A percentile compares a stretch with the other conserved stretches of the same genome.
Conservation (phyloP, 2,888 invertebrate genomes). For the Acanthococcus lagerstroemiae region DNA sequence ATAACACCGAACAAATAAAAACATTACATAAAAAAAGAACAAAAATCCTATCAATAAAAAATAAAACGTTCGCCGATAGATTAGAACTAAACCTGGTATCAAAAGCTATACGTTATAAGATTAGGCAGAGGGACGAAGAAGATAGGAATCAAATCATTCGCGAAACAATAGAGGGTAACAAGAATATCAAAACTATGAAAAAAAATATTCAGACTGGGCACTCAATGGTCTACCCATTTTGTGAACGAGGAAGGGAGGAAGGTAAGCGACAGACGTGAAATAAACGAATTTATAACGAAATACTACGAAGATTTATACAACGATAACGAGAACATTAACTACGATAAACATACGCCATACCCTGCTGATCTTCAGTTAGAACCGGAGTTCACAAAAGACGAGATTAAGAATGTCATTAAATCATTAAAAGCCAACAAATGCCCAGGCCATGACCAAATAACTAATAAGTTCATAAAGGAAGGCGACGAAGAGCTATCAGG, state of each 20-base stretch:
- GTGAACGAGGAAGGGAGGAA: background rate
- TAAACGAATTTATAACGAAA: background rate
- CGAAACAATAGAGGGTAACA: background rate
- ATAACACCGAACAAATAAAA: no score
- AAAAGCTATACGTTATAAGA: background rate
- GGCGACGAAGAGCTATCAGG: background rate
- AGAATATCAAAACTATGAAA: background rate
- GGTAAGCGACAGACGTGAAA: background rate
- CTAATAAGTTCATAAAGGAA: background rate
- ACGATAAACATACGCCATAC: no score
- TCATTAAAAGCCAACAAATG: background rate
- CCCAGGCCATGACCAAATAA: background rate
- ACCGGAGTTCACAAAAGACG: background rate
- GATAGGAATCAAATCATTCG: background rate
- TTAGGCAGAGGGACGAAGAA: background rate
- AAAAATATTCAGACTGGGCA: background rate
- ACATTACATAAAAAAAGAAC: no score
- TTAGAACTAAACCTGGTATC: background rate
- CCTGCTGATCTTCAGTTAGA: background rate
- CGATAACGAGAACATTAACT: no score
- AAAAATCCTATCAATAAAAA: no score
- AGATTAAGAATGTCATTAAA: background rate
- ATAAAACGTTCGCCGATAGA: no score
- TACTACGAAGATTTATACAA: background rate
- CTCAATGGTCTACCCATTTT: background rate